These are phyloP conservation scores for Aulostomus chinensis DNA, from an alignment of 2,797 vertebrate species.

Conservation along the genomic window DNA sequence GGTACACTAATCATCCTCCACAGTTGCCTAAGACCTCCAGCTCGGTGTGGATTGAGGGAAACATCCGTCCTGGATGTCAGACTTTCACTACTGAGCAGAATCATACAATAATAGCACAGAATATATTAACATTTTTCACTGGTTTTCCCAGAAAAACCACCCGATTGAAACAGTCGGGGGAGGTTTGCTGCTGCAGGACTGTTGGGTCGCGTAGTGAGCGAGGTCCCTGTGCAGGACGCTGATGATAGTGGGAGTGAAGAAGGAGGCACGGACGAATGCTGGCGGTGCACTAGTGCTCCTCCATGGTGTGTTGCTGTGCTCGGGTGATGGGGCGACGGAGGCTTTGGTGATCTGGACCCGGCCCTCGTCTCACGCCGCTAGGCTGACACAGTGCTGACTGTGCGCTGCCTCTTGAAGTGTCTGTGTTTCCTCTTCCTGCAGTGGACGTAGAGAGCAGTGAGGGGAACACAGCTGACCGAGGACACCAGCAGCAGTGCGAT, in stretches of 20 bases:
- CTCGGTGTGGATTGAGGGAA: neutral
- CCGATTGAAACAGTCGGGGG: too few species aligned
- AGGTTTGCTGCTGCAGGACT: neutral
- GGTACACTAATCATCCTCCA: slow-evolving; percentile 2
- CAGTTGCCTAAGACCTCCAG: too few species aligned
- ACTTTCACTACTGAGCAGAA: slow-evolving; percentile 7
- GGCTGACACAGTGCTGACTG: slow-evolving; percentile 23
- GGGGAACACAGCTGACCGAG: slow-evolving; percentile 84
- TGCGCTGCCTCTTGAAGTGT: neutral
- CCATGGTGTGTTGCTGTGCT: neutral
- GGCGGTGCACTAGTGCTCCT: too few species aligned
- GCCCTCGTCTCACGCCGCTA: neutral
- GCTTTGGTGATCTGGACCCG: too few species aligned
- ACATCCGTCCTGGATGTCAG: too few species aligned
- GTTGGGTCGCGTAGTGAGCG: too few species aligned
- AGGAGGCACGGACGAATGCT: too few species aligned
- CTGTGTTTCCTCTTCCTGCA: slow-evolving; percentile 59
- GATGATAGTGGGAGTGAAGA: too few species aligned
- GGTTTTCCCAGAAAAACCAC: neutral
- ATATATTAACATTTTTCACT: too few species aligned
- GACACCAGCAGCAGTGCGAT: slow-evolving; percentile 85
- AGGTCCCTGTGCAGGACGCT: too few species aligned
- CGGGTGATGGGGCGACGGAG: too few species aligned
- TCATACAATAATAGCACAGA: too few species aligned
- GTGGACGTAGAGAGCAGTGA: slow-evolving; percentile 80